phyloP scores from a whole-genome alignment of 2,888 invertebrate genomes.

The Apotomis capreana region DNA sequence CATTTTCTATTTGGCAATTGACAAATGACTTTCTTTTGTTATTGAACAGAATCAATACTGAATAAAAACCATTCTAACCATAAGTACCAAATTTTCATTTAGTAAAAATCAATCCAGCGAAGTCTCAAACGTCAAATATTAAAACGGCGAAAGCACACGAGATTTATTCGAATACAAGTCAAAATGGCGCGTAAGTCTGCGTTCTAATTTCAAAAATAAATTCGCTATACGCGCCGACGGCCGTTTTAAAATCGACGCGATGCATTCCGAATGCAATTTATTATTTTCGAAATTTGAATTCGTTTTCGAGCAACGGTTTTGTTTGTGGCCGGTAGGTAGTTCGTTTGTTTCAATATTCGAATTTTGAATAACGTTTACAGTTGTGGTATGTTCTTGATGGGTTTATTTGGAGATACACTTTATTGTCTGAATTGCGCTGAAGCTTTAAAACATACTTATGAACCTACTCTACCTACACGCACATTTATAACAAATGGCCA shows the following conservation, averaged over 20 bases:
- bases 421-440: not conserved
- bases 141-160: constrained; percentile 65
- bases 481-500: too few species aligned
- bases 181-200: constrained; percentile 80
- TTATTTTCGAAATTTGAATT: constrained; percentile 37
- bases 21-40: too few species aligned
- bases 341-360: constrained; percentile 17
- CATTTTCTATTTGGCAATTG: not conserved
- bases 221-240: constrained; percentile 74
- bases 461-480: too few species aligned
- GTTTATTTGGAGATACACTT: not conserved
- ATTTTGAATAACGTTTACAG: constrained; percentile 13
- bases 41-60: too few species aligned
- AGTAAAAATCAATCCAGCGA: not conserved
- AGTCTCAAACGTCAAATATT: constrained; percentile 18
- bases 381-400: constrained; percentile 16
- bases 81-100: too few species aligned
- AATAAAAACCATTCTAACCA: too few species aligned
- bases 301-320: constrained; percentile 3
- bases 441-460: not conserved
- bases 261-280: constrained; percentile 48
- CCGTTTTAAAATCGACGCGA: constrained; percentile 78
- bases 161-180: constrained; percentile 71
- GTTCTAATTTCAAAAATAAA: constrained; percentile 84
- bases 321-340: constrained; percentile 22